Evolutionary conservation across 2,888 invertebrate genomes (phyloP).

Genomic region (Unio delphinus): DNA sequence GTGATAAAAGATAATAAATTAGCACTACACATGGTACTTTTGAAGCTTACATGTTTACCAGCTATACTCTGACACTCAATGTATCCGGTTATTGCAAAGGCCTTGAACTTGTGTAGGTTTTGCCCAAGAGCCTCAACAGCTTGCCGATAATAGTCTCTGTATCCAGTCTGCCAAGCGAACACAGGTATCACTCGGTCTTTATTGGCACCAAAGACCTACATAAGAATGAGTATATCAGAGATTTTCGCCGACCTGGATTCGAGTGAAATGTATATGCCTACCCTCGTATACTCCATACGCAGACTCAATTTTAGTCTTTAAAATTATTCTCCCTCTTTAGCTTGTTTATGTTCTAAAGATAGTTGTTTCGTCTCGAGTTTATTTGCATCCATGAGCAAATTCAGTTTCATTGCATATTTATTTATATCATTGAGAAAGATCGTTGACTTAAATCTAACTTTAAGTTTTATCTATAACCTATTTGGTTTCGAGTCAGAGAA

Average conservation of each 20-base stretch:
- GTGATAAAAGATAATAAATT: too few relatives aligned
- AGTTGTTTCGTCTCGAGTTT: neutral
- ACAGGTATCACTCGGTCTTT: slow-evolving; percentile 31
- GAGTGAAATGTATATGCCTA: too few relatives aligned
- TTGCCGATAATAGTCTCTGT: slow-evolving; percentile 49
- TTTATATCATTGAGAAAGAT: too few relatives aligned
- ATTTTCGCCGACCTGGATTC: too few relatives aligned
- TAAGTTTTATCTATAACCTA: too few relatives aligned
- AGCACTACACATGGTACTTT: too few relatives aligned
- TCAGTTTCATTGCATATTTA: too few relatives aligned
- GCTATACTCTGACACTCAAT: slow-evolving; percentile 41
- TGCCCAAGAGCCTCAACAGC: slow-evolving; percentile 44
- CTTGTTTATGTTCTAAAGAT: neutral
- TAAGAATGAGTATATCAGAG: neutral
- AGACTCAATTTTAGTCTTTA: neutral
- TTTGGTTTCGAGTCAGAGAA: too few relatives aligned
- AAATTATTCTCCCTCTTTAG: neutral
- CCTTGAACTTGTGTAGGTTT: slow-evolving; percentile 34
- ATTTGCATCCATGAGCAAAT: too few relatives aligned
- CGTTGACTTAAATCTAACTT: too few relatives aligned
- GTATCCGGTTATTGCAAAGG: slow-evolving; percentile 50
- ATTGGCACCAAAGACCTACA: slow-evolving; percentile 25
- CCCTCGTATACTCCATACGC: too few relatives aligned
- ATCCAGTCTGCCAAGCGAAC: slow-evolving; percentile 58
- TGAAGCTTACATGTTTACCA: slow-evolving; percentile 34